Base-by-base conservation (phyloP, 2,888 invertebrate genomes). In the Chrysolina haemoptera region DNA sequence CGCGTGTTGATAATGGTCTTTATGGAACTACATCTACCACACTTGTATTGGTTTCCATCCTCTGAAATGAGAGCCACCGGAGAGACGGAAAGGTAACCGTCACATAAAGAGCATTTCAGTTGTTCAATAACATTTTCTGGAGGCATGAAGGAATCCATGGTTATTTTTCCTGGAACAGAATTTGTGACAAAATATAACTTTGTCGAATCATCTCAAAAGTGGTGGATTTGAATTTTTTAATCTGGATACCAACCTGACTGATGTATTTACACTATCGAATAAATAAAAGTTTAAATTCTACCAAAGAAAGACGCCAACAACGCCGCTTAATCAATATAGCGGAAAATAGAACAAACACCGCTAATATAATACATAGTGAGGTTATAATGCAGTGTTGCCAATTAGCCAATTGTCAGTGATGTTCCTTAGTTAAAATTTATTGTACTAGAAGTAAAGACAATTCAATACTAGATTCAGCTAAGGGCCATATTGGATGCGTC, bases 41-140 rank as follows among this genome's bases (percentile, higher is more conserved):
- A 78, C 62, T 78, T 78, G 65, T 78, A 78, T 40, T 76, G 75
- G 63, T 72, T 74, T 41, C 78, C 78, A 62, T 78, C 78, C 14
- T 78, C 78, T 10, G 78, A 78, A 16, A 78, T 77, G 62, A 77
- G 66, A 35, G 74, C 64, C 12, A 78, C 65, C 11, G 78, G 78
- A 12, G 74, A 55, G 1, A 78, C 72, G 2, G 78, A 78, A 18
- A 78, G 66, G 64, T 76, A 75, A 48, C 70, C 48, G 46, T 76
- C 78, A 65, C 78, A 78, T 48, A 78, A 43, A 1, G 78, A 68
- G 64, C 78, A 78, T 70, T 75, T 76, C 40, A 78, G 71, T 18
- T 53, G 72, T 43, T 74, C 71, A 1, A 76, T 70, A 40, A 73
- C 69, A 53, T 43, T 70, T 1, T 78, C 78, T 63, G 78, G 76